Evolutionary conservation across 37 sponge, comb jelly and placozoan species (phyloP), one percentile per base, ranked within the genome.

Genomic region (Agelas oroides): DNA sequence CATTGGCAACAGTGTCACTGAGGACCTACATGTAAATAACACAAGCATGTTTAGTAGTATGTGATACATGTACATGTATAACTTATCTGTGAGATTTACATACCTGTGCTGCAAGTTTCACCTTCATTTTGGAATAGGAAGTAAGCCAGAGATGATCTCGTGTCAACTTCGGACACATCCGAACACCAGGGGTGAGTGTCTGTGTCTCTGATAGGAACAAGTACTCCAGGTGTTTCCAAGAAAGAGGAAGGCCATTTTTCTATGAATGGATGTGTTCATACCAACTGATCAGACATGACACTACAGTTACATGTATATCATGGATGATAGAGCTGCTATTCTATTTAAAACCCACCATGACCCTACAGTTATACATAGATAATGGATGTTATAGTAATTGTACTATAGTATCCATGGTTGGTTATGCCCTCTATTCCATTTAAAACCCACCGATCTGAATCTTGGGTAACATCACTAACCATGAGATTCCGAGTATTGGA

Each of bases 61-160:
- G n/a, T 28, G n/a, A 69, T 5, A 39, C 24, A 34, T 21, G 40
- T 35, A 38, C 39, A 71, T 61, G 62, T 25, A 71, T 33, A 18
- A 71, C 40, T 19, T 17, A 16, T 71, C 72, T n/a, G 20, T 39
- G 34, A 33, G 16, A 38, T 36, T 24, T 65, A 25, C 56, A 34
- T 85, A 85, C 86, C 78, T 85, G 86, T 38, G 86, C 70, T 53
- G 86, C 86, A 34, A 80, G 27, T 23, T 66, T 62, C 70, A 80
- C 80, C 24, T 62, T 39, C 80, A 80, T 80, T 32, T 53, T 64
- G 23, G 80, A 65, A 68, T 53, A 67, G 20, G 70, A 67, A 27
- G 70, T 70, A 20, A 81, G 81, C 41, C n/a, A 70, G 14, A 70
- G 56, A 70, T 83, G 84, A 20, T 72, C 84, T 46, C 60, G 38